These are phyloP conservation scores for Morpho deidamia DNA, from an alignment of 2,888 invertebrate genomes.

Conservation along the genomic window DNA sequence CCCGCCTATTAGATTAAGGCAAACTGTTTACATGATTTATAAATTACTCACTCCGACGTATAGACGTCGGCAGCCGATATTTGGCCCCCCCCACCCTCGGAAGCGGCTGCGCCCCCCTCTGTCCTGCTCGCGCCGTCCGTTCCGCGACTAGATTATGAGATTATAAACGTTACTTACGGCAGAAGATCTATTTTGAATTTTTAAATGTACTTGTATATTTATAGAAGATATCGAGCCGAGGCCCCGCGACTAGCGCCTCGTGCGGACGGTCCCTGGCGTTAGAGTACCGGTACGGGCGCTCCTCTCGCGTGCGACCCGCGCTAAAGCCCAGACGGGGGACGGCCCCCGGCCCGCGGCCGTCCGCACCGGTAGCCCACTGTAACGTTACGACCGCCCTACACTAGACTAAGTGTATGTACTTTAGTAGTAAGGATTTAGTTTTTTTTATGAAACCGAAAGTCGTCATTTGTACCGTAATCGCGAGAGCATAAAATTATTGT, in stretches of 20 bases:
- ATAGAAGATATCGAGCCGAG: neutral
- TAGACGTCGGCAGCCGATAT: too few species aligned
- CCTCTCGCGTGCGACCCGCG: neutral
- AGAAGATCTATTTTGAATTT: conserved; percentile 52
- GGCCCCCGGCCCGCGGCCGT: too few species aligned
- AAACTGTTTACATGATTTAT: too few species aligned
- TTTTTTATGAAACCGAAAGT: conserved; percentile 67
- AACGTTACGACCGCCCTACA: too few species aligned
- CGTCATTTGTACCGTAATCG: conserved; percentile 73
- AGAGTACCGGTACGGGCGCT: neutral
- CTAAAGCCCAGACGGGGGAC: neutral
- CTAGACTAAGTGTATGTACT: conserved; percentile 21
- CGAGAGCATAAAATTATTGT: conserved; percentile 63
- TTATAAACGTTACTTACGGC: conserved; percentile 26
- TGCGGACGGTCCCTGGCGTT: too few species aligned
- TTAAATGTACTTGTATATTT: conserved; percentile 38
- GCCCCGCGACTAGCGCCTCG: too few species aligned
- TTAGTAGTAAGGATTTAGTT: conserved; percentile 50
- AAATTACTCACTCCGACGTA: too few species aligned
- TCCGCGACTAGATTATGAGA: conserved; percentile 5
- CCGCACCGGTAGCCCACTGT: conserved; percentile 23
- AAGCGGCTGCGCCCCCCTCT: too few species aligned
- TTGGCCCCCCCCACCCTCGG: too few species aligned
- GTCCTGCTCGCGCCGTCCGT: neutral
- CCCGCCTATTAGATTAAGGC: too few species aligned